Conservation (phyloP, 2,113 vertebrate genomes). For the Podiceps cristatus region DNA sequence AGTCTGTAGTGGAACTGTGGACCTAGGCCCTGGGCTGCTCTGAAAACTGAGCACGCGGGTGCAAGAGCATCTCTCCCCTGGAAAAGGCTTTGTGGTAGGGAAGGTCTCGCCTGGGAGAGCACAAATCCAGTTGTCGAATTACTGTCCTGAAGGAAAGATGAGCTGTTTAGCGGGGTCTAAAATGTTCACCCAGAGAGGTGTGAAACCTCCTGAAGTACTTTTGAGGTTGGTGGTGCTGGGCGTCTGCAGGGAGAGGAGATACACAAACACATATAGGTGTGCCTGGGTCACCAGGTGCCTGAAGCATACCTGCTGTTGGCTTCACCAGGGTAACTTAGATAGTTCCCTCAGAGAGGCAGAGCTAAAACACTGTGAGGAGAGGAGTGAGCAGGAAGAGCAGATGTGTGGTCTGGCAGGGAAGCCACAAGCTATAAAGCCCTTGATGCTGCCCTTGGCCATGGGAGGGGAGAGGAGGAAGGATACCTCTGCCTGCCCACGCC, state of each 20-base stretch:
- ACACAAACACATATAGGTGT: not conserved
- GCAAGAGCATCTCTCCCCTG: not conserved
- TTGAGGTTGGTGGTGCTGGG: not conserved
- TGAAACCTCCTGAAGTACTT: not conserved
- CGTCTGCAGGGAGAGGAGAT: not conserved
- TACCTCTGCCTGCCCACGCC: not conserved
- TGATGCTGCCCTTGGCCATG: not conserved
- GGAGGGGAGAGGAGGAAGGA: fast-evolving
- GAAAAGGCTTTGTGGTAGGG: not conserved
- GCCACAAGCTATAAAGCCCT: not conserved
- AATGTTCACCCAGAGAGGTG: not conserved
- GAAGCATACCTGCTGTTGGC: not conserved
- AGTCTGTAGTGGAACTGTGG: not conserved
- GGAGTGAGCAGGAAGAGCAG: not conserved
- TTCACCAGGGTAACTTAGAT: not conserved
- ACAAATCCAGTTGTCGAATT: not conserved
- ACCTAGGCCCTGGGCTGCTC: not conserved
- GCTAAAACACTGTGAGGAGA: not conserved
- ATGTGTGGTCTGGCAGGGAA: not conserved
- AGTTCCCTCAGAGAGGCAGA: not conserved
- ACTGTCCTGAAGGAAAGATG: not conserved
- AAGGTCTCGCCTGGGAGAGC: not conserved
- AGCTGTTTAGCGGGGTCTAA: not conserved
- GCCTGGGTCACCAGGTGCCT: not conserved
- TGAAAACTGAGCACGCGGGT: not conserved